A percentile compares a stretch with the other conserved stretches of the same genome.
Evolutionary conservation across 2,888 invertebrate species (phyloP).

Genomic region (Abrostola triplasia): DNA sequence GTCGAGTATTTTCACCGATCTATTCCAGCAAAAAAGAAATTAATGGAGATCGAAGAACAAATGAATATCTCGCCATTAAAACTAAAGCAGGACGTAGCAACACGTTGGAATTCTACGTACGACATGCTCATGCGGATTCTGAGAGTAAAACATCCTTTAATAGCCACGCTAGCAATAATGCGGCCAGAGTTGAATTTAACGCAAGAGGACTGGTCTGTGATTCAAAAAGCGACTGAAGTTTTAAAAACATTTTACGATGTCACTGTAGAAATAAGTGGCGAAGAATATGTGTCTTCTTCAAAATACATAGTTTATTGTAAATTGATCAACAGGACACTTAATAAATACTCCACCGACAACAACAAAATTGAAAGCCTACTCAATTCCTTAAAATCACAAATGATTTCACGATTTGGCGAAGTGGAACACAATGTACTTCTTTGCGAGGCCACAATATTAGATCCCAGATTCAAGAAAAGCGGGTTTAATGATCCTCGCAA

Average conservation of each 20-base stretch:
- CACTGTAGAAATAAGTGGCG: constrained; percentile 41
- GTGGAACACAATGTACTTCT: constrained; percentile 29
- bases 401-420: constrained; percentile 17
- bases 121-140: neutral
- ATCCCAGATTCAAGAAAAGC: constrained; percentile 15
- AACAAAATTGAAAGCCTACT: constrained; percentile 12
- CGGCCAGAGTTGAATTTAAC: neutral
- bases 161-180: neutral
- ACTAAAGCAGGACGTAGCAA: constrained; percentile 1
- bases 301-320: constrained; percentile 42
- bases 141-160: neutral
- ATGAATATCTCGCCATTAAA: neutral
- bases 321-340: constrained; percentile 20
- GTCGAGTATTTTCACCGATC: constrained; percentile 41
- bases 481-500: constrained; percentile 13
- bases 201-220: neutral
- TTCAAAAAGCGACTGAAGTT: constrained; percentile 19
- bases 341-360: constrained; percentile 2
- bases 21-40: too few species aligned
- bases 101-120: constrained; percentile 1
- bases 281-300: constrained; percentile 37
- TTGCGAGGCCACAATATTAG: constrained; percentile 25
- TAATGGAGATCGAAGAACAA: too few species aligned
- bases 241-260: constrained; percentile 46
- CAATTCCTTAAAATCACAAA: constrained; percentile 10